These are phyloP conservation scores for Oryctes rhinoceros DNA, from an alignment of 1,140 invertebrate genomes.

Conservation along the genomic window DNA sequence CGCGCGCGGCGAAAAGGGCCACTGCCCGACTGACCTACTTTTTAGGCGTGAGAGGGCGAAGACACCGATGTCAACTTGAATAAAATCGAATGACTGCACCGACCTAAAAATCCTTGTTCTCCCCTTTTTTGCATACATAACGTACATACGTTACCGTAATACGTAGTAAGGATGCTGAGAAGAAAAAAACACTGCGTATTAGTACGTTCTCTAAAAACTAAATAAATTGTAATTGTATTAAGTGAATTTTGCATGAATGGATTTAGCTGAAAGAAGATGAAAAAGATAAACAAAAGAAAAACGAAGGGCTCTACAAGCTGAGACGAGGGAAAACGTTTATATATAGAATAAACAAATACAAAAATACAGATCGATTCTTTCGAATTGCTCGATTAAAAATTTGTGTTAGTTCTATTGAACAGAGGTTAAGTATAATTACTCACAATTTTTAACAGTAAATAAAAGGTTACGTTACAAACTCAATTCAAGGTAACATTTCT, in stretches of 20 bases:
- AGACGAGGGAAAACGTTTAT: too few relatives aligned
- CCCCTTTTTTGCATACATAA: constrained; percentile 10
- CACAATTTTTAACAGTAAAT: too few relatives aligned
- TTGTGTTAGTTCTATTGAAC: too few relatives aligned
- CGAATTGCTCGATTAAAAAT: too few relatives aligned
- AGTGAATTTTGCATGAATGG: not conserved
- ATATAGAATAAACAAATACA: too few relatives aligned
- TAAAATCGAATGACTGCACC: constrained; percentile 37
- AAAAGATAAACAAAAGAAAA: too few relatives aligned
- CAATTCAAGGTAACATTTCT: too few relatives aligned
- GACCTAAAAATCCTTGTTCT: constrained; percentile 34
- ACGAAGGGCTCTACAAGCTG: too few relatives aligned
- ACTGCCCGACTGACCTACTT: constrained; percentile 48
- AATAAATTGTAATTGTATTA: not conserved
- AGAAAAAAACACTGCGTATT: constrained; percentile 9
- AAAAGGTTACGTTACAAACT: too few relatives aligned
- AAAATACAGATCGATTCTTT: too few relatives aligned
- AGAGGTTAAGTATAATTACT: too few relatives aligned
- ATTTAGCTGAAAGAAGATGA: too few relatives aligned
- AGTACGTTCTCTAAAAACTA: not conserved
- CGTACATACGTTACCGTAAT: constrained; percentile 11
- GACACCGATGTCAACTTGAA: constrained; percentile 43
- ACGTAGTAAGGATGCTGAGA: not conserved
- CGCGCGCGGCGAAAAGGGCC: constrained; percentile 46
- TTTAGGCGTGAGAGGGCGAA: constrained; percentile 46